Percentiles rank a stretch among this genome's conserved stretches.
Evolutionary conservation across 2,113 vertebrate genomes (phyloP).

Genomic region (Ceratotherium simum): DNA sequence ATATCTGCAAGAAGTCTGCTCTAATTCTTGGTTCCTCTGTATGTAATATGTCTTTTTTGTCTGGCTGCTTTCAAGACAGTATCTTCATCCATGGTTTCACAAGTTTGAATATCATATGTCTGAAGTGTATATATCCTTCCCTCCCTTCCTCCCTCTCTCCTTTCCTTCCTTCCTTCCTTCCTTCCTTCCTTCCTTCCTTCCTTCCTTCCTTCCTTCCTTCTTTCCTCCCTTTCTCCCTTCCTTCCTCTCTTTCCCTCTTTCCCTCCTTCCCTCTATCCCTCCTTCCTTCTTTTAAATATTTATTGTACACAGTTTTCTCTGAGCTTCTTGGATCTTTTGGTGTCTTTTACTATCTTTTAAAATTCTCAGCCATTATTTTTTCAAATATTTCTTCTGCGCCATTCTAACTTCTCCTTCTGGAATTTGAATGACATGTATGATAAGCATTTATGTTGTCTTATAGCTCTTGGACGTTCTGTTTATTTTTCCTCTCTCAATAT

Average conservation of each 20-base stretch:
- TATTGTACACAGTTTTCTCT: neutral
- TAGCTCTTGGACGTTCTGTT: neutral
- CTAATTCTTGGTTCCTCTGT: neutral
- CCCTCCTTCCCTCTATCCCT: no score
- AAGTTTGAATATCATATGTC: neutral
- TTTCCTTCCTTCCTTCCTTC: fast-evolving
- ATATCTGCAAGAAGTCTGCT: neutral
- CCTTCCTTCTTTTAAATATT: neutral
- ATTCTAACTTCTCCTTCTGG: neutral
- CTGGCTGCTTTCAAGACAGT: neutral
- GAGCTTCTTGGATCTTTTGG: neutral
- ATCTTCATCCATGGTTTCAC: neutral
- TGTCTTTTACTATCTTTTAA: neutral
- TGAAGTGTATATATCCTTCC: neutral
- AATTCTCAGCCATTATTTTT: neutral
- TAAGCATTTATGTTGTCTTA: neutral
- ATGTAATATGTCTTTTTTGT: neutral
- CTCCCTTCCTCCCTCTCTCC: fast-evolving
- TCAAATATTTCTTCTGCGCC: neutral
- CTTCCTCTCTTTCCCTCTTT: neutral
- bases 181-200: neutral
- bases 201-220: no score
- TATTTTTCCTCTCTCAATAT: neutral
- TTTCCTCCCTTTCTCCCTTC: neutral
- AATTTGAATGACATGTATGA: neutral